These are phyloP conservation scores for Sarcophaga carnaria DNA, from an alignment of 2,888 invertebrate species.

Conservation along the genomic window DNA sequence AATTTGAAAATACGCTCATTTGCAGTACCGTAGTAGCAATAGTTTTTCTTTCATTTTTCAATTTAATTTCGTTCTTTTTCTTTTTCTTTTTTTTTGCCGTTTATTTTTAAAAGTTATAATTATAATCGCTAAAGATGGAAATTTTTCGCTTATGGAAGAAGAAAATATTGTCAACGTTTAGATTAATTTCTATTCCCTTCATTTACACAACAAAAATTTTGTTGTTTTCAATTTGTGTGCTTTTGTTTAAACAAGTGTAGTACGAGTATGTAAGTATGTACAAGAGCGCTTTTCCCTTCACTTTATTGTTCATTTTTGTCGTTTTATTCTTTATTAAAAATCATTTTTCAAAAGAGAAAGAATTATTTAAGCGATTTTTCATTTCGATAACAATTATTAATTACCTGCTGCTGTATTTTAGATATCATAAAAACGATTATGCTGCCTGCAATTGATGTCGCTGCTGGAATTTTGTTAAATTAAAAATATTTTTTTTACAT, in stretches of 20 bases:
- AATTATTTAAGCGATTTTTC: slow-evolving; percentile 42
- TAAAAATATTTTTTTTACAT: slow-evolving; percentile 21
- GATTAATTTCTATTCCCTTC: slow-evolving; percentile 49
- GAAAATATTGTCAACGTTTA: slow-evolving; percentile 45
- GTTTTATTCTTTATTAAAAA: slow-evolving; percentile 36
- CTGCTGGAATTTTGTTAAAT: not conserved
- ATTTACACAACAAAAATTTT: slow-evolving; percentile 8
- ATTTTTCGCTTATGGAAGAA: not conserved
- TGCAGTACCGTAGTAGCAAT: slow-evolving; percentile 6
- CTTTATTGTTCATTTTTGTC: not conserved
- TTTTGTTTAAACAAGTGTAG: not conserved
- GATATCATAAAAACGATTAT: not conserved
- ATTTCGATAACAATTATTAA: slow-evolving; percentile 44
- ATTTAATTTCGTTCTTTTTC: too few species aligned
- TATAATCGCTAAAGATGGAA: slow-evolving; percentile 18
- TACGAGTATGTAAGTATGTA: not conserved
- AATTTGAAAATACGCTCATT: slow-evolving; percentile 57
- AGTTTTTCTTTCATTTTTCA: slow-evolving; percentile 26
- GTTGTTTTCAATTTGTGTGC: slow-evolving; percentile 6
- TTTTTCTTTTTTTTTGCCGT: too few species aligned
- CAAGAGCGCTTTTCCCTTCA: not conserved
- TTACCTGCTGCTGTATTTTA: slow-evolving; percentile 32
- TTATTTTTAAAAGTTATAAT: slow-evolving; percentile 32
- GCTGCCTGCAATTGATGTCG: not conserved
- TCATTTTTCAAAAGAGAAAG: slow-evolving; percentile 20